A percentile compares a stretch with the other conserved stretches of the same genome.
These are phyloP conservation scores for Drosophila kepulauana DNA, from an alignment of 1,140 invertebrate species.

Conservation along the genomic window DNA sequence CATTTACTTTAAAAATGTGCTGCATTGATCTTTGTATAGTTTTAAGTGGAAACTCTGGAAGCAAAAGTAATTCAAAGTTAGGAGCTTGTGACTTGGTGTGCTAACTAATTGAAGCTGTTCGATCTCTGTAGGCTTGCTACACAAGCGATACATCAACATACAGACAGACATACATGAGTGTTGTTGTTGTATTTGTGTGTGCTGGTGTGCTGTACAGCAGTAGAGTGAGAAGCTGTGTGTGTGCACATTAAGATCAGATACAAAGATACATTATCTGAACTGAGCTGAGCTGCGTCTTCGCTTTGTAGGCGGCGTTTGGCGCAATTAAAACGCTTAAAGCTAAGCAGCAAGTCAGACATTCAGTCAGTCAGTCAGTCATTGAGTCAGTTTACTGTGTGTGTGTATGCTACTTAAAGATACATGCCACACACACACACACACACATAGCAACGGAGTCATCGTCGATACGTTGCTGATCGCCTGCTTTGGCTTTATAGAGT, in stretches of 20 bases:
- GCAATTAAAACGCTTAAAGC: constrained; percentile 62
- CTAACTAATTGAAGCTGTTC: constrained; percentile 53
- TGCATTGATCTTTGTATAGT: not conserved
- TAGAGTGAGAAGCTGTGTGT: constrained; percentile 9
- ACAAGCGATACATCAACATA: not conserved
- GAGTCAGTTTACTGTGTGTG: constrained; percentile 17
- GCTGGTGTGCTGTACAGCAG: not conserved
- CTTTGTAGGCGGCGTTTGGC: constrained; percentile 62
- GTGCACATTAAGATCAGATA: constrained; percentile 80
- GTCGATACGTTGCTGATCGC: constrained; percentile 33
- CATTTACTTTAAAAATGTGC: no score
- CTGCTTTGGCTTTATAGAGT: constrained; percentile 16
- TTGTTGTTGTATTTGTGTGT: not conserved
- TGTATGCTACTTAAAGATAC: constrained; percentile 75
- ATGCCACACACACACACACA: constrained; percentile 60
- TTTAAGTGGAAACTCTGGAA: not conserved
- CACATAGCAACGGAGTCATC: constrained; percentile 8
- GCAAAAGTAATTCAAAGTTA: constrained; percentile 17
- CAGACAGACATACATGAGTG: constrained; percentile 2
- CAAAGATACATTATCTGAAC: constrained; percentile 77
- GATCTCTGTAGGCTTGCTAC: constrained; percentile 20
- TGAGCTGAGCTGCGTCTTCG: constrained; percentile 53
- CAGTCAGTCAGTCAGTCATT: constrained; percentile 27
- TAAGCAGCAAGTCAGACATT: constrained; percentile 40
- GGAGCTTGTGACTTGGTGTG: constrained; percentile 24